Evolutionary conservation across 2,888 invertebrate species (phyloP), one percentile per base, ranked within the genome.

Genomic region (Diplolepis rosae): DNA sequence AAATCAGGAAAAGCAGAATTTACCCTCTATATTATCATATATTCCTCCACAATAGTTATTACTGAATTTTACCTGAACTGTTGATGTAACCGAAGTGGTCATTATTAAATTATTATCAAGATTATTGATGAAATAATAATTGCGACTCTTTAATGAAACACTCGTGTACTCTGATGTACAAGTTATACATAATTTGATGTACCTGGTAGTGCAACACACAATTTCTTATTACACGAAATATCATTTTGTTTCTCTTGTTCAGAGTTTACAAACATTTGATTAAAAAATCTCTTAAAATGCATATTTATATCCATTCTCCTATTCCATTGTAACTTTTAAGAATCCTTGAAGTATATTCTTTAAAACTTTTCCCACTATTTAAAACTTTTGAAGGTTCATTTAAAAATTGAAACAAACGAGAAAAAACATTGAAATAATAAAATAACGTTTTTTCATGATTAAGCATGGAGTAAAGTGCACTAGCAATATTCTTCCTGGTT

Each of bases 191-290:
- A 30, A 30, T 30, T 18, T 11, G 30, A 30, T 28, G 54, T 4
- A 54, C 52, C 52, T 54, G 30, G 28, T 54, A 30, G 52, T 15
- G 28, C 28, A 54, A 54, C 30, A 22, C 56, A 51, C 18, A 45
- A 11, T 48, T 52, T 56, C 9, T 22, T n/a, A 35, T 71, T 42
- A 65, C n/a, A 35, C 35, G 9, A 32, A 4, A 61, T 18, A 48
- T 9, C 6, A 65, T 27, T 30, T 32, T 39, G 24, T 35, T 65
- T 24, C 35, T 15, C 30, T 54, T 54, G 27, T 32, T 54, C 30
- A 15, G 54, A 54, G 30, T 54, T 54, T 6, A 54, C n/a, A 32
- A 54, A 54, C 11, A 7, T 32, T 54, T 54, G n/a, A 54, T 54
- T 42, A 42, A 65, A 65, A 45, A 65, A 65, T 7, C 15, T 18